Percentiles rank a stretch among this genome's conserved stretches.
Evolutionary conservation across 2,797 vertebrate species (phyloP).

Genomic region (Potorous gilbertii): DNA sequence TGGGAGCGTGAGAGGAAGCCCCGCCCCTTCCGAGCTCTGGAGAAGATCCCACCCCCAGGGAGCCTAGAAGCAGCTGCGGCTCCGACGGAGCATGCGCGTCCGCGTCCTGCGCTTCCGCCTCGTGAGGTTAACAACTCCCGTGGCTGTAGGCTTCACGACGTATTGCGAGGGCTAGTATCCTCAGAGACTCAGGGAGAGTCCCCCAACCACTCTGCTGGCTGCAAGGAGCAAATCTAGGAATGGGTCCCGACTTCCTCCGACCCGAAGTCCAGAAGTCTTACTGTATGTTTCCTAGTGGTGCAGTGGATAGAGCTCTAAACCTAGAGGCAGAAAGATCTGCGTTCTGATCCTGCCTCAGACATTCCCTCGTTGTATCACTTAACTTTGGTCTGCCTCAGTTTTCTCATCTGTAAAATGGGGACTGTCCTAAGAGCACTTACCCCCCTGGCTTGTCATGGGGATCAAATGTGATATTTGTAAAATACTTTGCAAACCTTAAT

Average conservation of each 20-base stretch:
- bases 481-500: too few relatives aligned
- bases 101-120: background rate
- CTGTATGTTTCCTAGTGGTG: background rate
- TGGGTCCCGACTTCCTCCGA: background rate
- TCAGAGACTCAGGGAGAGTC: background rate
- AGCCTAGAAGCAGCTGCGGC: background rate
- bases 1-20: background rate
- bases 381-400: too few relatives aligned
- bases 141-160: background rate
- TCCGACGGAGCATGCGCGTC: background rate
- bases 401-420: too few relatives aligned
- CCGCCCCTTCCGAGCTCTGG: background rate
- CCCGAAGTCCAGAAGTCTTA: background rate
- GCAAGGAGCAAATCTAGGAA: background rate
- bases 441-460: too few relatives aligned
- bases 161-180: background rate
- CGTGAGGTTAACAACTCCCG: background rate
- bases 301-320: too few relatives aligned
- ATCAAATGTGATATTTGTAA: too few relatives aligned
- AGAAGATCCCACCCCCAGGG: background rate
- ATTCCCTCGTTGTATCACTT: too few relatives aligned
- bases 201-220: background rate
- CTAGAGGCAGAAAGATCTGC: too few relatives aligned
- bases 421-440: too few relatives aligned
- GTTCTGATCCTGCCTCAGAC: too few relatives aligned